Conservation (phyloP, 2,113 vertebrate genomes). For the Ranitomeya imitator region DNA sequence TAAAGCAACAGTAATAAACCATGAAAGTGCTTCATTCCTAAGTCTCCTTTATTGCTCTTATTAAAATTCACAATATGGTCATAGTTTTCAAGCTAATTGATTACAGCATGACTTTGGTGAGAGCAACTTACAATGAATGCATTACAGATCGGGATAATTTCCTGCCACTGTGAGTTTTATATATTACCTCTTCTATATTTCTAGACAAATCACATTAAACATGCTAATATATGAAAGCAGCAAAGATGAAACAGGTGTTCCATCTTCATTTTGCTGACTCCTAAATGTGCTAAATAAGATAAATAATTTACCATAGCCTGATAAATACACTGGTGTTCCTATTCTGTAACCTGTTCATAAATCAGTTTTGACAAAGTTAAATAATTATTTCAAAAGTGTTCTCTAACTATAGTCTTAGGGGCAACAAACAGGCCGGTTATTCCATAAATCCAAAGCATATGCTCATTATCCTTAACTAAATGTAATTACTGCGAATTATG, state of each 20-base stretch:
- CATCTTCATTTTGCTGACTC: conserved; percentile 22
- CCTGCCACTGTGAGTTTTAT: conserved; percentile 7
- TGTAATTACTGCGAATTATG: conserved; percentile 57
- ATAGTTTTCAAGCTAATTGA: conserved; percentile 7
- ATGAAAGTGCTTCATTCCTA: neutral
- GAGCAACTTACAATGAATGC: neutral
- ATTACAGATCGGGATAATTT: neutral
- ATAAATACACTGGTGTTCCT: conserved; percentile 46
- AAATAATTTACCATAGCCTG: conserved; percentile 46
- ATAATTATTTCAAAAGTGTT: conserved; percentile 49
- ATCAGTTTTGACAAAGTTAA: conserved; percentile 55
- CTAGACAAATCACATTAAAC: conserved; percentile 27
- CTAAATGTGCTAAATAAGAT: conserved; percentile 45
- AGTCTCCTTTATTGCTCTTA: conserved; percentile 15
- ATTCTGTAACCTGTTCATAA: conserved; percentile 50
- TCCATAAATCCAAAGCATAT: conserved; percentile 56
- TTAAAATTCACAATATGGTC: conserved; percentile 8
- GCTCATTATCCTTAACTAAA: conserved; percentile 56
- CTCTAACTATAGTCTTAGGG: conserved; percentile 45
- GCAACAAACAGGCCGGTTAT: conserved; percentile 44
- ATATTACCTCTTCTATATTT: conserved; percentile 11
- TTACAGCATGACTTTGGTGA: neutral
- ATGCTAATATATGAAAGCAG: conserved; percentile 32
- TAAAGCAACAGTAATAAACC: neutral
- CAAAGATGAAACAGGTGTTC: conserved; percentile 45